Conservation (phyloP, 1,140 invertebrate genomes). For the Plectrocnemia conspersa region DNA sequence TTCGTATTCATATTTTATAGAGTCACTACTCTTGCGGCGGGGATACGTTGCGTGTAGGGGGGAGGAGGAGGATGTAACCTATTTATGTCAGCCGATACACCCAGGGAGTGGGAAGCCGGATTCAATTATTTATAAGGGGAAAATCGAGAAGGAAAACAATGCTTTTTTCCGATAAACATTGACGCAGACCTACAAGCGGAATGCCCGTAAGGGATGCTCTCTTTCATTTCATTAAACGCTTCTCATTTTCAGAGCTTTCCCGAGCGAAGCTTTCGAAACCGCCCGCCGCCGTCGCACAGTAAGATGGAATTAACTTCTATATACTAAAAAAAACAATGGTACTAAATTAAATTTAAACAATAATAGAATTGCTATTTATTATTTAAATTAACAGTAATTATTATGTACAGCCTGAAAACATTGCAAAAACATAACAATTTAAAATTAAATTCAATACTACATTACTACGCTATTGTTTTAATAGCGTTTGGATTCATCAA, state of each 20-base stretch:
- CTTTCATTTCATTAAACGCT: slow-evolving; percentile 28
- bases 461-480: too few species aligned
- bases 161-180: slow-evolving; percentile 20
- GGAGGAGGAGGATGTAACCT: slow-evolving; percentile 30
- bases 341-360: too few species aligned
- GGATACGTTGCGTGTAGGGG: too few species aligned
- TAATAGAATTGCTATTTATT: too few species aligned
- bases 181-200: slow-evolving; percentile 22
- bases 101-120: slow-evolving; percentile 19
- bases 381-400: too few species aligned
- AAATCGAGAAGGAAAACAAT: slow-evolving; percentile 35
- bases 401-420: too few species aligned
- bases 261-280: slow-evolving; percentile 14
- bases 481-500: too few species aligned
- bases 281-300: too few species aligned
- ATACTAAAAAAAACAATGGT: too few species aligned
- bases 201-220: slow-evolving; percentile 24
- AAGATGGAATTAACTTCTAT: too few species aligned
- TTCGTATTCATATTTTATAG: slow-evolving; percentile 18
- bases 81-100: slow-evolving; percentile 31
- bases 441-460: too few species aligned
- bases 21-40: slow-evolving; percentile 2
- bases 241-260: slow-evolving; percentile 21
- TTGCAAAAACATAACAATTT: too few species aligned
- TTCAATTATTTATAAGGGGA: slow-evolving; percentile 35